Evolutionary conservation across 2,113 vertebrate genomes (phyloP), one percentile per base, ranked within the genome.

Genomic region (Semnopithecus entellus): DNA sequence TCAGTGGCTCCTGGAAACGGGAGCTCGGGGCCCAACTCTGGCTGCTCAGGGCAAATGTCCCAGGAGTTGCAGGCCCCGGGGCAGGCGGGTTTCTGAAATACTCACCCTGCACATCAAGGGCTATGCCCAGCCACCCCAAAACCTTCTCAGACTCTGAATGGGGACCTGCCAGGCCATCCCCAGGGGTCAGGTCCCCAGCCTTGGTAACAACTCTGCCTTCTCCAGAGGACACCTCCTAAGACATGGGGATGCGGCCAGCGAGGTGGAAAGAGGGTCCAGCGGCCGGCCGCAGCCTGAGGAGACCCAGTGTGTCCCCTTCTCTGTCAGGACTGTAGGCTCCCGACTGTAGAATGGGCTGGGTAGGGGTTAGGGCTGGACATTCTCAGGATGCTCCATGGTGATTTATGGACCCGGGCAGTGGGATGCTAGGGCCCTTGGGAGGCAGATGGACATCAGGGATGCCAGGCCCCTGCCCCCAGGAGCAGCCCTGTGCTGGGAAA

Each of bases 161-260:
- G 14, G 43, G 75, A 30, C 14, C 14, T 8, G 16, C 30, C 43
- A 35, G 14, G 43, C 43, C 2, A 2, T 14, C 43, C 27, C 45
- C 14, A 6, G 35, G 59, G 17, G 45, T n/a, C n/a, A 55, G 8
- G 27, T 23, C 20, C 55, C 45, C 22, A 5, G 45, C 4, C 27
- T n/a, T 20, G 32, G 20, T 25, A 23, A 78, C 57, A 59, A 40
- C n/a, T 2, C 35, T 4, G 1, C 45, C 72, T 32, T 61, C 14
- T 3, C 27, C 45, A 2, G 0, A 16, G 59, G 25, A 27, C 4
- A n/a, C 45, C 27, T 66, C 20, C 16, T 59, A 43, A 52, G 57
- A 18, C 18, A 4, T 2, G 11, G 27, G 12, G 43, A 18, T 16
- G 27, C 0, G 3, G 57, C 18, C 9, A 0, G 3, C 5, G 0